phyloP scores from a whole-genome alignment of 2,797 vertebrate genomes.

The Myripristis jacobus region DNA sequence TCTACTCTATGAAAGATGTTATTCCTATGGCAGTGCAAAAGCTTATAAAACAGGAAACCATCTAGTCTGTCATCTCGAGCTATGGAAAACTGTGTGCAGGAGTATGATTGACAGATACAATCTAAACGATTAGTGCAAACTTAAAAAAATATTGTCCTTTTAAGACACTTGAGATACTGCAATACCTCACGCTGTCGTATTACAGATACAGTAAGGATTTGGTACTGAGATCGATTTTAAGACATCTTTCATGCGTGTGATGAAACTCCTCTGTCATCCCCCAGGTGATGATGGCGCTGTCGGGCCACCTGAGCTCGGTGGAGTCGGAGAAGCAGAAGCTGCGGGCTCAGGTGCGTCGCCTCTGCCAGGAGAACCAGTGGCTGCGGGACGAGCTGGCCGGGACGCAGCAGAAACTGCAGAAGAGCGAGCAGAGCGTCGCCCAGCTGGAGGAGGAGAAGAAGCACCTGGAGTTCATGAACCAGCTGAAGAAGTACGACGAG shows the following conservation, averaged over 20 bases:
- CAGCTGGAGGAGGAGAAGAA: conserved; percentile 99
- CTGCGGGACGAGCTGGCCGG: conserved; percentile 95
- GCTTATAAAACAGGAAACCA: too few relatives aligned
- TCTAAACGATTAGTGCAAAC: too few relatives aligned
- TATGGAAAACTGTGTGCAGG: too few relatives aligned
- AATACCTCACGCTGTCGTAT: too few relatives aligned
- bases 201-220: too few relatives aligned
- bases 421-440: conserved; percentile 95
- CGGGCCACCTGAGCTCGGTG: conserved; percentile 94
- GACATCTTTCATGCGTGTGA: neutral
- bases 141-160: too few relatives aligned
- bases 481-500: conserved; percentile 97
- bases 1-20: too few relatives aligned
- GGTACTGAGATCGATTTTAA: too few relatives aligned
- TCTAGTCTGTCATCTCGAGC: too few relatives aligned
- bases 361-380: conserved; percentile 99
- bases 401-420: conserved; percentile 97
- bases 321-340: conserved; percentile 99
- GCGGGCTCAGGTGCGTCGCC: conserved; percentile 93
- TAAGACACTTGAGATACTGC: too few relatives aligned
- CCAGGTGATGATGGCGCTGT: conserved; percentile 98
- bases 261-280: neutral
- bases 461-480: conserved; percentile 97
- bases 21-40: too few relatives aligned
- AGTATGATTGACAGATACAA: too few relatives aligned